Percentiles rank a stretch among this genome's conserved stretches.
phyloP scores from a whole-genome alignment of 2,113 vertebrate species.

The Hymenochirus boettgeri region DNA sequence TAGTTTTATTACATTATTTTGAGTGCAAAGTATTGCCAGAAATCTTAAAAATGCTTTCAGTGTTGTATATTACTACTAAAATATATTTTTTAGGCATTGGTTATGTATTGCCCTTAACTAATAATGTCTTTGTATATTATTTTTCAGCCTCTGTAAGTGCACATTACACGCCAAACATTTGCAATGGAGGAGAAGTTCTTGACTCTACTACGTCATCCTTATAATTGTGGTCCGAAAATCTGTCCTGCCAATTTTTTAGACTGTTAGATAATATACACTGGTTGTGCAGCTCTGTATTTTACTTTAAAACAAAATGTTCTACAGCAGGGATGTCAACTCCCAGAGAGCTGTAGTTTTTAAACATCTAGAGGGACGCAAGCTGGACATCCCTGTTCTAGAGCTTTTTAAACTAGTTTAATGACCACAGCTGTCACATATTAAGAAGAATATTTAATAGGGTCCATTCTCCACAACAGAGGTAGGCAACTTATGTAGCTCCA shows the following conservation, averaged over 20 bases:
- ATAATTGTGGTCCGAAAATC: slow-evolving; percentile 68
- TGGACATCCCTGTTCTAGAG: slow-evolving; percentile 89
- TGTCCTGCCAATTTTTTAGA: slow-evolving; percentile 71
- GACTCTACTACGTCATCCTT: slow-evolving; percentile 98
- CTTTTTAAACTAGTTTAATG: slow-evolving; percentile 87
- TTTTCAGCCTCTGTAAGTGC: slow-evolving; percentile 84
- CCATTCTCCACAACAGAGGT: slow-evolving; percentile 59
- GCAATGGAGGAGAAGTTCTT: slow-evolving; percentile 95
- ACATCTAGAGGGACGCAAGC: no score
- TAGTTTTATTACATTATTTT: no score
- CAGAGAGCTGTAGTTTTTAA: no score
- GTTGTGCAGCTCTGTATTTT: slow-evolving; percentile 69
- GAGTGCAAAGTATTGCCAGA: no score
- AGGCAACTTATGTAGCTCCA: background rate
- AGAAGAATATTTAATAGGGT: slow-evolving; percentile 77
- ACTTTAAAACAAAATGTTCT: slow-evolving; percentile 93
- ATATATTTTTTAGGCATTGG: no score
- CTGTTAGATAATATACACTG: slow-evolving; percentile 79
- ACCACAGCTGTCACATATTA: slow-evolving; percentile 76
- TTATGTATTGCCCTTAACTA: no score
- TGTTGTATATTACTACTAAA: no score
- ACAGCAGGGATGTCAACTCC: no score
- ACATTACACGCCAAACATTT: slow-evolving; percentile 83
- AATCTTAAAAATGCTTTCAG: no score
- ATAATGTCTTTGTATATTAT: slow-evolving; percentile 39